phyloP scores from a whole-genome alignment of 2,888 invertebrate species.

The Adelphocoris suturalis region DNA sequence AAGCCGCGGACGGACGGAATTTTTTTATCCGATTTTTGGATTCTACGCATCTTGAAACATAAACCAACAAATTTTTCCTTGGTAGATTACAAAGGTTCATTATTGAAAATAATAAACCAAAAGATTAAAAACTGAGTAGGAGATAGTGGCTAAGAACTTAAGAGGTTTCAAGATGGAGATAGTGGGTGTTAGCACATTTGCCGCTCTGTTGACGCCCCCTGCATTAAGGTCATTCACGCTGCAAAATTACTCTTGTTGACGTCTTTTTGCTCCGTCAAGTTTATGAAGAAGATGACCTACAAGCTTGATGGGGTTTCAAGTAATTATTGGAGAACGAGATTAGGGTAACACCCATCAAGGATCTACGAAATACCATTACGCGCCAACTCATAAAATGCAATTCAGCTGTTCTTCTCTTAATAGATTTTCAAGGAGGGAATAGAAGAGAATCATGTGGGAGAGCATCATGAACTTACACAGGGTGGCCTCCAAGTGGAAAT shows the following conservation, averaged over 20 bases:
- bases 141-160: neutral
- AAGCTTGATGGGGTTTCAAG: neutral
- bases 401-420: no score
- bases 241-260: slow-evolving; percentile 8
- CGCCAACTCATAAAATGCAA: no score
- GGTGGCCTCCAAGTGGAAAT: no score
- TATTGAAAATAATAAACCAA: no score
- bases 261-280: neutral
- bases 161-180: slow-evolving; percentile 17
- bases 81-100: no score
- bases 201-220: neutral
- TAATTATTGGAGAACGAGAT: neutral
- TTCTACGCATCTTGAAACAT: no score
- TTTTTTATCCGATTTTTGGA: no score
- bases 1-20: no score
- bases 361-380: neutral
- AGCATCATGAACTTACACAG: no score
- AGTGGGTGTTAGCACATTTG: slow-evolving; percentile 19
- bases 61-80: no score
- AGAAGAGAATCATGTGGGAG: no score
- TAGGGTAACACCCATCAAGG: neutral
- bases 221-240: neutral
- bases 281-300: neutral
- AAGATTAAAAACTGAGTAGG: neutral
- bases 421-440: no score